phyloP scores from a whole-genome alignment of 2,888 invertebrate species.

The Pachycephus smyrnensis region DNA sequence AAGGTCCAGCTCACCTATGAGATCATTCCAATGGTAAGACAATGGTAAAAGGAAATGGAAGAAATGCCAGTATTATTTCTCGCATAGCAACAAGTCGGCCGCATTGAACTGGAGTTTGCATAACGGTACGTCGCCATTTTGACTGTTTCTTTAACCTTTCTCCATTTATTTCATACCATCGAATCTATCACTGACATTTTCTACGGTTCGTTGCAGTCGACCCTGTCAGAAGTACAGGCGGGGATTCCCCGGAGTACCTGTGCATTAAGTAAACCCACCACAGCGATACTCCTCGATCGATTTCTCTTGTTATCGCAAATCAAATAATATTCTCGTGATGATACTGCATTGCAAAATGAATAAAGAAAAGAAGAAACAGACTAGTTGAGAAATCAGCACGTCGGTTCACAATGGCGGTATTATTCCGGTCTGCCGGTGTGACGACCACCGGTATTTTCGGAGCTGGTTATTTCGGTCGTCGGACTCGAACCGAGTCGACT shows the following conservation, averaged over 20 bases:
- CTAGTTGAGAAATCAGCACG: not conserved
- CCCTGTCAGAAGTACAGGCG: not conserved
- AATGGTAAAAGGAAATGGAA: not conserved
- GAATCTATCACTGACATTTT: not conserved
- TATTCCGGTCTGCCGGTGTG: conserved; percentile 53
- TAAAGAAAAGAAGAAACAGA: not conserved
- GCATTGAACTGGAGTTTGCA: conserved; percentile 38
- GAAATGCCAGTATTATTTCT: not conserved
- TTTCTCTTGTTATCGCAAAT: too few species aligned
- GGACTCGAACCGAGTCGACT: conserved; percentile 1
- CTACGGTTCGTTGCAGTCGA: not conserved
- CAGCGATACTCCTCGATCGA: too few species aligned
- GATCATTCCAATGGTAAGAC: not conserved
- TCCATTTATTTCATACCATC: not conserved
- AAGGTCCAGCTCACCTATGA: not conserved
- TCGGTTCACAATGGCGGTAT: conserved; percentile 48
- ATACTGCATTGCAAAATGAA: not conserved
- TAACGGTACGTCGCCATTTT: conserved; percentile 30
- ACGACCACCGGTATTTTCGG: conserved; percentile 57
- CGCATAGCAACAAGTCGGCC: conserved; percentile 11
- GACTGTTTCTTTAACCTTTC: not conserved
- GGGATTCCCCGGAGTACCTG: too few species aligned
- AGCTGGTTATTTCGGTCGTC: conserved; percentile 50
- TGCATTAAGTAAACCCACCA: too few species aligned
- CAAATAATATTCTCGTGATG: not conserved